Conservation (phyloP, 2,888 invertebrate species). For the Ditula angustiorana region DNA sequence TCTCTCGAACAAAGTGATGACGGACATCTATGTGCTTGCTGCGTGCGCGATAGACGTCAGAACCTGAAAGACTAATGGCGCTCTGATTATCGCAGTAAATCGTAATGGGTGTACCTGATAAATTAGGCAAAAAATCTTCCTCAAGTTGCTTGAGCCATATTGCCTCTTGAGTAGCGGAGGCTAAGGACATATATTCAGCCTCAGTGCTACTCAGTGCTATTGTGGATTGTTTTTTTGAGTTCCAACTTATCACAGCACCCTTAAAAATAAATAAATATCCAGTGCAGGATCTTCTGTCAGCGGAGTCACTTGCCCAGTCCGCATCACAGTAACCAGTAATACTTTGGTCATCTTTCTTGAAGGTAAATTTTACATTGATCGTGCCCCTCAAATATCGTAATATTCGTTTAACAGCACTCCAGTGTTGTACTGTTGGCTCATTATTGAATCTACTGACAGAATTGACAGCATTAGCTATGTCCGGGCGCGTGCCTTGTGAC, state of each 20-base stretch:
- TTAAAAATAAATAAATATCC: slow-evolving; percentile 49
- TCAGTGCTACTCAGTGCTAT: slow-evolving; percentile 45
- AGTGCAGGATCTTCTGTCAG: slow-evolving; percentile 45
- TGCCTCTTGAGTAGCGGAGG: slow-evolving; percentile 43
- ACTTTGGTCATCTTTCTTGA: background rate
- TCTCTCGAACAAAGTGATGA: too few relatives aligned
- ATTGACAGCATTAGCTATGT: slow-evolving; percentile 34
- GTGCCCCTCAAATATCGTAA: slow-evolving; percentile 47
- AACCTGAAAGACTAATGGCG: slow-evolving; percentile 3
- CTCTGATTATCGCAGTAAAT: slow-evolving; percentile 15
- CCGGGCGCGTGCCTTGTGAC: slow-evolving; percentile 36
- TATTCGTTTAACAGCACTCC: slow-evolving; percentile 27
- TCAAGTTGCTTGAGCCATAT: background rate
- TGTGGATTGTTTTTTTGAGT: slow-evolving; percentile 43
- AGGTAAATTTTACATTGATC: slow-evolving; percentile 10
- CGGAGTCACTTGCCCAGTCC: slow-evolving; percentile 46
- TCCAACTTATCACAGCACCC: slow-evolving; percentile 49
- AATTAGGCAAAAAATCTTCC: background rate
- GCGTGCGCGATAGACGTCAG: too few relatives aligned
- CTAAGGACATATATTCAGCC: slow-evolving; percentile 47
- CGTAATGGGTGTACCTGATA: background rate
- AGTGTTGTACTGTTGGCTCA: slow-evolving; percentile 22
- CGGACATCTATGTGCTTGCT: too few relatives aligned
- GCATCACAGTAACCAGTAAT: slow-evolving; percentile 47
- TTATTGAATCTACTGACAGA: slow-evolving; percentile 35